phyloP scores from a whole-genome alignment of 2,797 vertebrate species.

The Setipinna tenuifilis region DNA sequence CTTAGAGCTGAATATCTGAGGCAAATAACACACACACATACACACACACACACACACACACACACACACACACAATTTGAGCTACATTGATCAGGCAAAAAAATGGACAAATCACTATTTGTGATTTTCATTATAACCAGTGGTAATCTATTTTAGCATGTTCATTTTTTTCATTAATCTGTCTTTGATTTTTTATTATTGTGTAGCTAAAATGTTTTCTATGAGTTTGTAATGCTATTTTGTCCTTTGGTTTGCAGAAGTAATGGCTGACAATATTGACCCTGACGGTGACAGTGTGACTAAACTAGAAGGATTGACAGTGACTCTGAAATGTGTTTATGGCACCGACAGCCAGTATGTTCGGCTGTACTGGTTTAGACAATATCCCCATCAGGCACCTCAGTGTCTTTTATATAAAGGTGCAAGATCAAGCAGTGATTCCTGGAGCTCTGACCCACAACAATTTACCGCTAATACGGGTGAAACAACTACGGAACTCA shows the following conservation, averaged over 20 bases:
- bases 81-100: too few relatives aligned
- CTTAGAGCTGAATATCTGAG: too few relatives aligned
- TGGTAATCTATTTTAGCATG: not conserved
- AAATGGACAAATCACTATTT: too few relatives aligned
- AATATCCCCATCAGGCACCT: conserved; percentile 19
- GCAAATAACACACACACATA: too few relatives aligned
- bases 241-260: conserved; percentile 2
- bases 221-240: not conserved
- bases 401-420: conserved; percentile 44
- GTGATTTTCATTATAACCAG: too few relatives aligned
- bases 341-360: not conserved
- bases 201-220: not conserved
- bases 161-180: too few relatives aligned
- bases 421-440: not conserved
- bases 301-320: conserved; percentile 39
- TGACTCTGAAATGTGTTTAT: conserved; percentile 46
- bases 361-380: conserved; percentile 20
- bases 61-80: too few relatives aligned
- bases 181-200: too few relatives aligned
- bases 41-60: too few relatives aligned
- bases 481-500: not conserved
- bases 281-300: not conserved
- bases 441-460: not conserved
- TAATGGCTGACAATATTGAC: conserved; percentile 2
- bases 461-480: conserved; percentile 9